Conservation (phyloP, 2,888 invertebrate species). For the Vanessa cardui region DNA sequence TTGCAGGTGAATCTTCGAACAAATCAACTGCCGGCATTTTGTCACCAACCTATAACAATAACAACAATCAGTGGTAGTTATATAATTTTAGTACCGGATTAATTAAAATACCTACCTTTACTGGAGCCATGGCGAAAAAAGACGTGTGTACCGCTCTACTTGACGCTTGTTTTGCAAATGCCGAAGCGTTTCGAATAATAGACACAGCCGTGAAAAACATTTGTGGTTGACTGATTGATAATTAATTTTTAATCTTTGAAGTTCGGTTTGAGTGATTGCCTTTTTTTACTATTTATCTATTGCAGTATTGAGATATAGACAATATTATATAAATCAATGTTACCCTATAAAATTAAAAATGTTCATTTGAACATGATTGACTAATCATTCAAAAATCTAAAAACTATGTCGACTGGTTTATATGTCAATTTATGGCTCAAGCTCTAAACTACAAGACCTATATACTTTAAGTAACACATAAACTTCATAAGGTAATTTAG, state of each 20-base stretch:
- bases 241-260: constrained; percentile 33
- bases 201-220: constrained; percentile 72
- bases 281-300: constrained; percentile 14
- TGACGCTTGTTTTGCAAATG: constrained; percentile 64
- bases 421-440: too few relatives aligned
- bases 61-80: constrained; percentile 52
- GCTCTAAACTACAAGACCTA: too few relatives aligned
- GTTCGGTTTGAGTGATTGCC: constrained; percentile 14
- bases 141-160: constrained; percentile 69
- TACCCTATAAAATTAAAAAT: background rate
- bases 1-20: constrained; percentile 92
- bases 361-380: too few relatives aligned
- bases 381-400: too few relatives aligned
- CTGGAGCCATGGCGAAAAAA: constrained; percentile 69
- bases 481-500: too few relatives aligned
- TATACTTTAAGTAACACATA: too few relatives aligned
- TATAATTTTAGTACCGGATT: constrained; percentile 49
- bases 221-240: constrained; percentile 55
- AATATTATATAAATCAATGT: background rate
- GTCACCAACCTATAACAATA: constrained; percentile 89
- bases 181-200: constrained; percentile 67
- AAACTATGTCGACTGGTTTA: too few relatives aligned
- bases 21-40: constrained; percentile 90
- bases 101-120: constrained; percentile 60
- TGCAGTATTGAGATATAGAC: constrained; percentile 14